phyloP scores from a whole-genome alignment of 1,140 invertebrate species.

The Aphaenogaster ashmeadi region DNA sequence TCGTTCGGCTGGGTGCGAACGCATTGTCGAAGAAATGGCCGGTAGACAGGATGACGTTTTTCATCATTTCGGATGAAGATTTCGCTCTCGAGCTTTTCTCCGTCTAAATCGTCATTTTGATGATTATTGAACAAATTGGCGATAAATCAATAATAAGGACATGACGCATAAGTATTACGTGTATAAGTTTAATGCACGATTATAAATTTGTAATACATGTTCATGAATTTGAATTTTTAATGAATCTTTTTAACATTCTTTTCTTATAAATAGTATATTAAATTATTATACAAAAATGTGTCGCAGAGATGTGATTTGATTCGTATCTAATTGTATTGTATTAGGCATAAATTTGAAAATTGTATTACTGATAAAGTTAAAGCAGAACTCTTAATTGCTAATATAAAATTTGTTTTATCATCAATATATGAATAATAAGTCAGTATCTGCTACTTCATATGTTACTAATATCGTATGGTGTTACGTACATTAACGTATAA shows the following conservation, averaged over 20 bases:
- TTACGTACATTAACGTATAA: background rate
- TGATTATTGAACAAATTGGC: background rate
- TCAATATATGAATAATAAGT: background rate
- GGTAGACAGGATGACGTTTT: constrained; percentile 43
- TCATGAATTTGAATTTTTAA: background rate
- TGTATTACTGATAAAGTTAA: background rate
- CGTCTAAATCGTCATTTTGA: background rate
- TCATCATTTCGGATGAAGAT: constrained; percentile 49
- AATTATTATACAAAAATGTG: background rate
- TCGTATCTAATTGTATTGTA: background rate
- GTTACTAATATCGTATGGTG: background rate
- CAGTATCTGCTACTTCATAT: background rate
- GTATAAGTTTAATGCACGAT: background rate
- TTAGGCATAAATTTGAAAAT: background rate
- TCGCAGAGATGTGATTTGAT: background rate
- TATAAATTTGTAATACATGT: background rate
- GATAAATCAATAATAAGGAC: background rate
- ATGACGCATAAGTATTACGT: background rate
- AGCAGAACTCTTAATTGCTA: background rate
- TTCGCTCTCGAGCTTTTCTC: constrained; percentile 1
- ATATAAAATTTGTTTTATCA: background rate
- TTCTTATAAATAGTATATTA: background rate
- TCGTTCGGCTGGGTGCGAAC: constrained; percentile 84
- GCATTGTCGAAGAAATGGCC: constrained; percentile 87
- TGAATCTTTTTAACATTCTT: background rate